Percentiles rank a stretch among this genome's conserved stretches.
Evolutionary conservation across 2,888 invertebrate genomes (phyloP).

Genomic region (Drosophila neoperkinsi): DNA sequence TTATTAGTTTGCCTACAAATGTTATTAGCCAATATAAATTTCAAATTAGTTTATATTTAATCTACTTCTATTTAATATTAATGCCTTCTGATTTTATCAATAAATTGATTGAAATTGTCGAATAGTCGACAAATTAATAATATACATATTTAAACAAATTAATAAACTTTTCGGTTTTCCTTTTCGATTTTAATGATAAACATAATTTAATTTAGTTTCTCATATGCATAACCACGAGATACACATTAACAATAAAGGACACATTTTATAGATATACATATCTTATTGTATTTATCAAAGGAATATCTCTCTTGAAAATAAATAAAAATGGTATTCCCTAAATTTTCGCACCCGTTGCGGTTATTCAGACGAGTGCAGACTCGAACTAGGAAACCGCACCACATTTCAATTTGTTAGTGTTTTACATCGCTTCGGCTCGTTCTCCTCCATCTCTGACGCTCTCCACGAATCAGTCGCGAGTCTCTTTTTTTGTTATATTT

Average conservation of each 20-base stretch:
- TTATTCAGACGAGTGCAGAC: neutral
- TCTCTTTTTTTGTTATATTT: slow-evolving; percentile 73
- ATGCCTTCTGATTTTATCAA: neutral
- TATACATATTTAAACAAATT: neutral
- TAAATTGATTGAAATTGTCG: neutral
- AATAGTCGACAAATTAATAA: neutral
- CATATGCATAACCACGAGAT: no score
- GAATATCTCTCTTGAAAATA: neutral
- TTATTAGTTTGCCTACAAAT: neutral
- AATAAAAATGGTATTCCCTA: neutral
- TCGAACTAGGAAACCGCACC: slow-evolving; percentile 24
- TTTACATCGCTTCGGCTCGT: neutral
- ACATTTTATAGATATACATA: no score
- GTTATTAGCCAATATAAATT: neutral
- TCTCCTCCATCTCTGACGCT: neutral
- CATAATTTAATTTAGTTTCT: neutral
- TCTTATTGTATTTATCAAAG: neutral
- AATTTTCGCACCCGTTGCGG: neutral
- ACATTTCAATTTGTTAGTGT: slow-evolving; percentile 28
- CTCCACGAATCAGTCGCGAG: slow-evolving; percentile 25
- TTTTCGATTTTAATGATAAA: neutral
- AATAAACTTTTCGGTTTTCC: neutral
- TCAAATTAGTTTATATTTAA: neutral
- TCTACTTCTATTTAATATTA: neutral
- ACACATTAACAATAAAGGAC: no score